phyloP scores from a whole-genome alignment of 1,140 invertebrate species.

The Ceratina australensis region DNA sequence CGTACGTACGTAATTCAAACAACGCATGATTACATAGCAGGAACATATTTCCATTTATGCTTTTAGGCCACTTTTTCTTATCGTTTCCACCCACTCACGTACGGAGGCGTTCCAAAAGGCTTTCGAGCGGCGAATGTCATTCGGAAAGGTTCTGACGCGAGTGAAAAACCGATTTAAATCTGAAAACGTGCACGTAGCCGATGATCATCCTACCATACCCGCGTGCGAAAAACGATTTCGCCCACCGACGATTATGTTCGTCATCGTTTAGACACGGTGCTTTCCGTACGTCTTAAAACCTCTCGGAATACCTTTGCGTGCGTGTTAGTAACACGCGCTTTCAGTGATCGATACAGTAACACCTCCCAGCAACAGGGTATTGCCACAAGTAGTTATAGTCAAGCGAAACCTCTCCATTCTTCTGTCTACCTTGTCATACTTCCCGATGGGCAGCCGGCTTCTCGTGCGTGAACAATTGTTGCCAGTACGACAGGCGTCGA shows the following conservation, averaged over 20 bases:
- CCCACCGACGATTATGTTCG: conserved; percentile 27
- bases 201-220: neutral
- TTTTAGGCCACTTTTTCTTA: neutral
- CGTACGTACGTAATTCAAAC: neutral
- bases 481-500: neutral
- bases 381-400: conserved; percentile 61
- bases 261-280: conserved; percentile 4
- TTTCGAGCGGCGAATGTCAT: neutral
- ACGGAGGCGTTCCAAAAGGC: neutral
- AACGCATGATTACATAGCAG: neutral
- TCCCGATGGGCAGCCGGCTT: neutral
- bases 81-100: neutral
- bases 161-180: neutral
- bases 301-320: conserved; percentile 39
- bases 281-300: conserved; percentile 49
- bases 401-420: conserved; percentile 46
- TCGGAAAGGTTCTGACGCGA: neutral
- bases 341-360: conserved; percentile 73
- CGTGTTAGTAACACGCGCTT: conserved; percentile 63
- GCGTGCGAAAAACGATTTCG: neutral
- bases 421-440: conserved; percentile 15
- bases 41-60: neutral
- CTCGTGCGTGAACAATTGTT: neutral
- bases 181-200: neutral
- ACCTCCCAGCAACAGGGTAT: conserved; percentile 74